phyloP scores from a whole-genome alignment of 2,797 vertebrate genomes.

The Lophotriccus pileatus region DNA sequence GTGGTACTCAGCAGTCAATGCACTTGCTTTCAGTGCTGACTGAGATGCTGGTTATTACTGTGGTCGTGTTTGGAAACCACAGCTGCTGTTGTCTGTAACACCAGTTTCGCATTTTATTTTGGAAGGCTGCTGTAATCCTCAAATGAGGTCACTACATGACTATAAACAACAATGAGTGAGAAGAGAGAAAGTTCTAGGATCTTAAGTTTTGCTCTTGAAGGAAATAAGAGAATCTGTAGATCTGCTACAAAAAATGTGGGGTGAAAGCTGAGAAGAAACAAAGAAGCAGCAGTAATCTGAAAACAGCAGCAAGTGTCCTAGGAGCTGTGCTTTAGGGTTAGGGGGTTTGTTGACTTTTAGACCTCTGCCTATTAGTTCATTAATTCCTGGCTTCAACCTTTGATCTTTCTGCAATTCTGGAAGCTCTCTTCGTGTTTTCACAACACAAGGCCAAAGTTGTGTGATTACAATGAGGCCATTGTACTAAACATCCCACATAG shows the following conservation, averaged over 20 bases:
- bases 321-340: not conserved
- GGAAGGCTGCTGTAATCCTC: not conserved
- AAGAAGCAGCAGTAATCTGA: not conserved
- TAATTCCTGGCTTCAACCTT: constrained; percentile 51
- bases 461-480: constrained; percentile 50
- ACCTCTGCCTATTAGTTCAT: constrained; percentile 38
- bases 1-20: not conserved
- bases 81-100: not conserved
- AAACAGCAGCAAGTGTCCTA: not conserved
- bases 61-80: not conserved
- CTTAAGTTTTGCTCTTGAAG: not conserved
- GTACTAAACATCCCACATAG: constrained; percentile 57
- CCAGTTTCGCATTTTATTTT: not conserved
- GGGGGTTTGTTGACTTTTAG: constrained; percentile 32
- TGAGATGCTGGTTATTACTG: not conserved
- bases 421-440: constrained; percentile 46
- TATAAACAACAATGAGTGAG: not conserved
- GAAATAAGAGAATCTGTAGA: not conserved
- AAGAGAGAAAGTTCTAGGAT: not conserved
- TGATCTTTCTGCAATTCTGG: constrained; percentile 62
- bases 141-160: not conserved
- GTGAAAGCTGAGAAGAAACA: not conserved
- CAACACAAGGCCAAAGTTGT: constrained; percentile 62
- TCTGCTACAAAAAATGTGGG: not conserved
- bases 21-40: not conserved